Conservation (phyloP, 2,888 invertebrate species). For the Athalia circularis region DNA sequence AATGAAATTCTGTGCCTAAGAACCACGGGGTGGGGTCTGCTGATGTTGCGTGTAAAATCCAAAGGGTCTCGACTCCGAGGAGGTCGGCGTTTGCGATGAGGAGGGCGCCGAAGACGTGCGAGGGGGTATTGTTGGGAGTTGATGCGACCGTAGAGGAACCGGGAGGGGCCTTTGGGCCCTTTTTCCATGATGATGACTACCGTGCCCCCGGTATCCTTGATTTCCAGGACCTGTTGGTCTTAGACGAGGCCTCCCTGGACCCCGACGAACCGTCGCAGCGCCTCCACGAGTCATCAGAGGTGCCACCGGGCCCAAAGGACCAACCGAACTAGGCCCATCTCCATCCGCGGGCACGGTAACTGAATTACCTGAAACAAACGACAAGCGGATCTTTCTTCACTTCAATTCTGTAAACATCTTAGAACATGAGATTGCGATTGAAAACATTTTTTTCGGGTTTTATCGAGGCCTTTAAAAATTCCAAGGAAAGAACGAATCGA, state of each 20-base stretch:
- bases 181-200: conserved; percentile 59
- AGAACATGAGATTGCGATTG: no score
- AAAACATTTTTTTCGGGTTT: no score
- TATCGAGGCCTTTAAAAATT: no score
- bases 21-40: conserved; percentile 52
- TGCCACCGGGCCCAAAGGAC: conserved; percentile 63
- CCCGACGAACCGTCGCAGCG: conserved; percentile 75
- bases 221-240: conserved; percentile 81
- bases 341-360: conserved; percentile 62
- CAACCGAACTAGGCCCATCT: conserved; percentile 65
- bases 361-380: conserved; percentile 54
- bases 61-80: conserved; percentile 61
- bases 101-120: conserved; percentile 51
- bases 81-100: conserved; percentile 54
- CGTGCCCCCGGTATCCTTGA: conserved; percentile 78
- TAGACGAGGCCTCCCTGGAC: conserved; percentile 82
- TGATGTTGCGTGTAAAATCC: conserved; percentile 72
- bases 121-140: conserved; percentile 52
- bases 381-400: not conserved
- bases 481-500: no score
- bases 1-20: conserved; percentile 14
- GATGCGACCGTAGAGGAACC: conserved; percentile 70
- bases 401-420: not conserved
- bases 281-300: conserved; percentile 57
- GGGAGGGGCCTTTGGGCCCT: conserved; percentile 67